These are phyloP conservation scores for Eclectus roratus DNA, from an alignment of 2,113 vertebrate genomes.

Conservation along the genomic window DNA sequence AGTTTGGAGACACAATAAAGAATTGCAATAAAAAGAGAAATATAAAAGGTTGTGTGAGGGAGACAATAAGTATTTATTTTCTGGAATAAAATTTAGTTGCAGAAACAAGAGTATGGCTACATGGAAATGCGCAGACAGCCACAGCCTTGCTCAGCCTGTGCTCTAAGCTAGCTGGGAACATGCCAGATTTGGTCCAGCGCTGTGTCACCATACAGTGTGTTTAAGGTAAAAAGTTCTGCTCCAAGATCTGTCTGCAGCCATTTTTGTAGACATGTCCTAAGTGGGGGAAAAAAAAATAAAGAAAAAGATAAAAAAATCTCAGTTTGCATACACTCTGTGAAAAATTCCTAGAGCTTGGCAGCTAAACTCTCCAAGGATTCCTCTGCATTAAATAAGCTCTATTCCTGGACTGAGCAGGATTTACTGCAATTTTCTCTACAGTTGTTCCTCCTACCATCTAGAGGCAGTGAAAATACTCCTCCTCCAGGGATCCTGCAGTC, in stretches of 20 bases:
- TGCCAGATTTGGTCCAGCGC: neutral
- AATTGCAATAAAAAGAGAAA: slow-evolving; percentile 43
- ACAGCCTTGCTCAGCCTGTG: neutral
- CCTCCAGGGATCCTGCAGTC: neutral
- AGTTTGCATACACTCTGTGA: neutral
- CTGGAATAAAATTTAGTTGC: neutral
- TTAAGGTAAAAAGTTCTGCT: neutral
- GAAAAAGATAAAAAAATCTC: neutral
- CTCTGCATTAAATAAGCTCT: neutral
- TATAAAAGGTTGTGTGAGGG: neutral
- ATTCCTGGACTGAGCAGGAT: neutral
- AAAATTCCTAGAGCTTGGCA: slow-evolving; percentile 4
- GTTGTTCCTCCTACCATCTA: neutral
- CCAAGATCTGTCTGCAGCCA: neutral
- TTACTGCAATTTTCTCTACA: neutral
- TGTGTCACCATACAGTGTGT: neutral
- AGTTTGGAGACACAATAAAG: slow-evolving; percentile 7
- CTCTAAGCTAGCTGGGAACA: neutral
- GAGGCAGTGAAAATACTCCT: neutral
- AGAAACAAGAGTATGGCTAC: neutral
- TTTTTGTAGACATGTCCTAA: neutral
- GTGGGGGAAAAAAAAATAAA: neutral
- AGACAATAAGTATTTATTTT: slow-evolving; percentile 30
- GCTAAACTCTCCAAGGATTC: neutral
- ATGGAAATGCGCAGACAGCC: neutral